These are phyloP conservation scores for Choreutis nemorana DNA, from an alignment of 2,888 invertebrate genomes.

Conservation along the genomic window DNA sequence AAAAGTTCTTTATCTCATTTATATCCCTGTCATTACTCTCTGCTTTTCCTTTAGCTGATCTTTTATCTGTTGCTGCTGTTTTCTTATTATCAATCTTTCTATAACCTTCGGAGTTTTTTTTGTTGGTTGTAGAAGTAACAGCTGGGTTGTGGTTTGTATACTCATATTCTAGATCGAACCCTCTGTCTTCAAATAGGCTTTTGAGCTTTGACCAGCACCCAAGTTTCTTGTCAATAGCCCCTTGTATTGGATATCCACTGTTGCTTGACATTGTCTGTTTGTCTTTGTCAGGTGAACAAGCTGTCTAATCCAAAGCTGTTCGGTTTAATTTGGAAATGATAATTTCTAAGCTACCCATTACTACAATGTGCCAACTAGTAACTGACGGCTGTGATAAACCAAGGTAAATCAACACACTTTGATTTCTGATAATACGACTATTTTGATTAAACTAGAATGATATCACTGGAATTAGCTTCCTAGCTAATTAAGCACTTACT, in stretches of 20 bases:
- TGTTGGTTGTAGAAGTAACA: slow-evolving; percentile 17
- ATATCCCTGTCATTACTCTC: slow-evolving; percentile 29
- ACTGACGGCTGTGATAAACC: too few relatives aligned
- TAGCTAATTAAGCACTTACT: too few relatives aligned
- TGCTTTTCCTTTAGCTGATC: slow-evolving; percentile 14
- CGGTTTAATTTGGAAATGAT: too few relatives aligned
- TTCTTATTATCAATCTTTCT: slow-evolving; percentile 17
- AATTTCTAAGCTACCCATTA: too few relatives aligned
- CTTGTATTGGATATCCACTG: slow-evolving; percentile 8
- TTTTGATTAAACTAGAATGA: too few relatives aligned
- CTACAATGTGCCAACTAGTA: too few relatives aligned
- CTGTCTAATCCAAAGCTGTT: too few relatives aligned
- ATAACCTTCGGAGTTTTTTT: slow-evolving; percentile 27
- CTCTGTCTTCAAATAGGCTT: slow-evolving; percentile 47
- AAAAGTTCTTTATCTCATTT: slow-evolving; percentile 37
- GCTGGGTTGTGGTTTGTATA: slow-evolving; percentile 23
- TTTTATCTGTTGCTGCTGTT: slow-evolving; percentile 19
- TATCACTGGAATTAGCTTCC: too few relatives aligned
- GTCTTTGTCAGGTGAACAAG: too few relatives aligned
- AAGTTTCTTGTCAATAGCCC: slow-evolving; percentile 14
- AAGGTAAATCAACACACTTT: too few relatives aligned
- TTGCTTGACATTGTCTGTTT: slow-evolving; percentile 13
- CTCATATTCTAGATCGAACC: slow-evolving; percentile 53
- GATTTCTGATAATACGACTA: too few relatives aligned
- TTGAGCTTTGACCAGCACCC: slow-evolving; percentile 52